A percentile compares a stretch with the other conserved stretches of the same genome.
phyloP scores from a whole-genome alignment of 2,113 vertebrate genomes.

The Melospiza melodia region DNA sequence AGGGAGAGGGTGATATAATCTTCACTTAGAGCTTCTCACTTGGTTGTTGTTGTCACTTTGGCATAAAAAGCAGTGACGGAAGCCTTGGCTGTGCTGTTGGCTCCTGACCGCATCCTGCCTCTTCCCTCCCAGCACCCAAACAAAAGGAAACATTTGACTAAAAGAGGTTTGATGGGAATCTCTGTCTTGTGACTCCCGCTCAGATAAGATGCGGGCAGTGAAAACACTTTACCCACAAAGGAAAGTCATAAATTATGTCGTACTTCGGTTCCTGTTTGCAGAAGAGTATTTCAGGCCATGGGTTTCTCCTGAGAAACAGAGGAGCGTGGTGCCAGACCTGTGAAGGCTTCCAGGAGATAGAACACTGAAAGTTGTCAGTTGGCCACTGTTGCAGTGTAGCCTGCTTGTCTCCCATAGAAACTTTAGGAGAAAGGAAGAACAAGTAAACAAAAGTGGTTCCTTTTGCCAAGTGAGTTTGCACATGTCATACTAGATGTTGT shows the following conservation, averaged over 20 bases:
- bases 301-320: constrained; percentile 24
- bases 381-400: neutral
- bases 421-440: neutral
- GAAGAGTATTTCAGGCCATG: neutral
- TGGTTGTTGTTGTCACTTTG: neutral
- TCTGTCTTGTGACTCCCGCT: neutral
- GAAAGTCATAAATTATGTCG: constrained; percentile 1
- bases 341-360: neutral
- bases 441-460: neutral
- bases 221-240: constrained; percentile 1
- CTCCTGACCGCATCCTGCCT: neutral
- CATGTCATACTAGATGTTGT: neutral
- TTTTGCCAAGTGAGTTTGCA: neutral
- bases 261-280: constrained; percentile 2
- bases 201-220: neutral
- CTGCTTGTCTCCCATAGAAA: neutral
- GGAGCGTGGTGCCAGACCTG: neutral
- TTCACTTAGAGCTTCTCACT: neutral
- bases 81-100: neutral
- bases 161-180: constrained; percentile 11
- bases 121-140: neutral
- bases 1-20: neutral
- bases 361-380: neutral
- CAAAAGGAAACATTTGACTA: constrained; percentile 10
- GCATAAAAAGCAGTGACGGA: neutral